Evolutionary conservation across 2,113 vertebrate species (phyloP), one percentile per base, ranked within the genome.

Genomic region (Menura novaehollandiae): DNA sequence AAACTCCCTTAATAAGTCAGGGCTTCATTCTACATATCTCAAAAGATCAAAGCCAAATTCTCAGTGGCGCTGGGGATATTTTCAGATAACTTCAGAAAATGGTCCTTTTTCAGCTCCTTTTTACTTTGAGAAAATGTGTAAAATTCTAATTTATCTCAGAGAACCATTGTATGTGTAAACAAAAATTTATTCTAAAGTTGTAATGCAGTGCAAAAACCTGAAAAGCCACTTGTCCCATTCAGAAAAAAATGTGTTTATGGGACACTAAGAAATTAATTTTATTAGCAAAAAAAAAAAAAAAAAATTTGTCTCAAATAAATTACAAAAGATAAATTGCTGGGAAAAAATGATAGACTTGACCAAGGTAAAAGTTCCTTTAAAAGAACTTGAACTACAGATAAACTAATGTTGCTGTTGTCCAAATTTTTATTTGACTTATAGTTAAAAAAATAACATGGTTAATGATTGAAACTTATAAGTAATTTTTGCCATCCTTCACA

Each of bases 141-240:
- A 52, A 69, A 55, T 59, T 55, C 21, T 39, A 26, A 4, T 74
- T 86, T 86, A 62, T 17, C 12, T 92, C 55, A 53, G 23, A 78
- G 17, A 79, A 30, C 8, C 1, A 3, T 4, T 53, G 4, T 19
- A n/a, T 2, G 1, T 15, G 11, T 39, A 72, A 63, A 58, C 28
- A 59, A 16, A 59, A 62, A 26, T 20, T 68, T 55, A 51, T n/a
- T 6, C 22, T 55, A 17, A 86, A 59, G 37, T 56, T 68, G 3
- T 41, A 67, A 77, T 14, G 22, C 3, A 8, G 3, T 28, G 8
- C 12, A 53, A 35, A 60, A 23, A 53, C 67, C 23, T 72, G 18
- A 63, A 22, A 75, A 74, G 3, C 7, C 20, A 23, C 4, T 49
- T 19, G 35, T 27, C 4, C 22, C 7, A 26, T 12, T 4, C 19